These are phyloP conservation scores for Botia kubotai DNA, from an alignment of 2,797 vertebrate genomes.

Conservation along the genomic window DNA sequence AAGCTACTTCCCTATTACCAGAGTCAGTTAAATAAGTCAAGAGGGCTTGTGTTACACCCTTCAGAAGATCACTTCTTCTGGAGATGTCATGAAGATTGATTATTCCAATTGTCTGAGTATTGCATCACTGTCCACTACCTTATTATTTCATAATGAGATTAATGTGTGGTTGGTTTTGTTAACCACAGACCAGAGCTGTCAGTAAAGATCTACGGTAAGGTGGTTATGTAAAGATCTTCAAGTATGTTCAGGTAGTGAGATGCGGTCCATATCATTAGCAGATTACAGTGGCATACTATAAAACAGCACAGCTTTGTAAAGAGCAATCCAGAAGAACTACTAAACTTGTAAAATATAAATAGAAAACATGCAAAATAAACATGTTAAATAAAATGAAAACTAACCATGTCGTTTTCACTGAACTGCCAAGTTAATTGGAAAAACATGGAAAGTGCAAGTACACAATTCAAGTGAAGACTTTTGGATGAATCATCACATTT, in stretches of 20 bases:
- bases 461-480: not conserved
- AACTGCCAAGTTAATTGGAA: not conserved
- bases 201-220: not conserved
- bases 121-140: slow-evolving; percentile 3
- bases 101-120: not conserved
- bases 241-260: not conserved
- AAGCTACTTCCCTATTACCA: slow-evolving; percentile 8
- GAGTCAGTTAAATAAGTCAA: slow-evolving; percentile 14
- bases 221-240: not conserved
- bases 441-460: not conserved
- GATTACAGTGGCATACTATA: not conserved
- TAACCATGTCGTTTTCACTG: not conserved
- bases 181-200: slow-evolving; percentile 29
- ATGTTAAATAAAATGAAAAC: not conserved
- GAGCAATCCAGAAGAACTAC: not conserved
- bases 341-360: too few relatives aligned
- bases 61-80: slow-evolving; percentile 14
- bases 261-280: not conserved
- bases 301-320: not conserved
- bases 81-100: not conserved
- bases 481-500: not conserved
- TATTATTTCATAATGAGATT: slow-evolving; percentile 22
- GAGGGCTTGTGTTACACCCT: slow-evolving; percentile 38
- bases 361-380: too few relatives aligned
- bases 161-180: slow-evolving; percentile 19